Evolutionary conservation across 2,113 vertebrate genomes (phyloP).

Genomic region (Acinonyx jubatus): DNA sequence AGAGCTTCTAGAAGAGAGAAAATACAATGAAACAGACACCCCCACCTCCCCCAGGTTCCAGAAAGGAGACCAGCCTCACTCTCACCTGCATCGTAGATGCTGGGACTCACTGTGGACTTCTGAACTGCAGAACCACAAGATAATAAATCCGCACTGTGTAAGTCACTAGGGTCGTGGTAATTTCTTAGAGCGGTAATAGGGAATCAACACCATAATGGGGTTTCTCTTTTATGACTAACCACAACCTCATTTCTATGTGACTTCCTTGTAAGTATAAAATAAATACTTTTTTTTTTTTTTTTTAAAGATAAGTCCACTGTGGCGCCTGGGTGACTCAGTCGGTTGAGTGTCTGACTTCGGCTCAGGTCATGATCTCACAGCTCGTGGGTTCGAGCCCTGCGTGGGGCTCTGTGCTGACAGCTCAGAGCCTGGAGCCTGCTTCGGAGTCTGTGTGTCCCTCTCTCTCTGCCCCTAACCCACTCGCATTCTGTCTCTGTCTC

Average conservation of each 20-base stretch:
- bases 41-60: not conserved
- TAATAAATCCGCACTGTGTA: not conserved
- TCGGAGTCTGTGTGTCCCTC: too few species aligned
- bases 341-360: too few species aligned
- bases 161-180: not conserved
- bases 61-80: not conserved
- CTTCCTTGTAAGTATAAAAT: not conserved
- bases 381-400: too few species aligned
- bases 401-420: too few species aligned
- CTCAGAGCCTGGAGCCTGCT: too few species aligned
- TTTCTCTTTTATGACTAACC: not conserved
- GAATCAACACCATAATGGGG: not conserved
- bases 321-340: too few species aligned
- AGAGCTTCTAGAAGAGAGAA: not conserved
- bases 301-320: not conserved
- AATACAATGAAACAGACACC: not conserved
- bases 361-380: too few species aligned
- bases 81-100: fast-evolving
- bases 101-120: not conserved
- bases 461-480: too few species aligned
- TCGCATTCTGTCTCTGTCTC: too few species aligned
- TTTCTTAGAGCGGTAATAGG: not conserved
- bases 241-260: not conserved
- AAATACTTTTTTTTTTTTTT: not conserved
- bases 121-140: not conserved